These are phyloP conservation scores for Lasiurus borealis DNA, from an alignment of 2,113 vertebrate genomes.

Conservation along the genomic window DNA sequence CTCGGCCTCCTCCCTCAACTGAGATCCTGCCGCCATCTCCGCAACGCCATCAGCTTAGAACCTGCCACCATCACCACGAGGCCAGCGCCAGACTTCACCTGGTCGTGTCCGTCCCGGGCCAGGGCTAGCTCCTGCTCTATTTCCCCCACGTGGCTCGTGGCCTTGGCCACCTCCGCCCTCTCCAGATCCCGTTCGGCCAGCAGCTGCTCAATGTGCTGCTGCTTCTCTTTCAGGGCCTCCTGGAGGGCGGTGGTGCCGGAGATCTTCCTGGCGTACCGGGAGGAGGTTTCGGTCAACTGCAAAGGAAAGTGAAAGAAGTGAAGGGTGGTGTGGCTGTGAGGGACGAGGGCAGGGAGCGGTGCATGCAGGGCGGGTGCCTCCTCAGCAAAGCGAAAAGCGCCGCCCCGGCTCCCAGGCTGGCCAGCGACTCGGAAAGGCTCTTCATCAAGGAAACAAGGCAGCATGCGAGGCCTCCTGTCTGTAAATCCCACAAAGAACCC, in stretches of 20 bases:
- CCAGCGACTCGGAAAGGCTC: neutral
- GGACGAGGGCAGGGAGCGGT: neutral
- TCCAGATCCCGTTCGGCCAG: constrained; percentile 98
- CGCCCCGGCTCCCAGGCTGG: neutral
- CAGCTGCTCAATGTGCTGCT: constrained; percentile 99
- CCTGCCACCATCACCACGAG: constrained; percentile 11
- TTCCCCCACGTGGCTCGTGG: constrained; percentile 96
- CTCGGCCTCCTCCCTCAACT: neutral
- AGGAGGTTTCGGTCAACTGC: constrained; percentile 98
- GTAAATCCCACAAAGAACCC: neutral
- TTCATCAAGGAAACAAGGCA: neutral
- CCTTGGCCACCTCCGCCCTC: constrained; percentile 97
- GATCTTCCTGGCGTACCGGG: constrained; percentile 97
- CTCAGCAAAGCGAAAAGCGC: constrained; percentile 69
- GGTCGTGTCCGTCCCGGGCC: constrained; percentile 95
- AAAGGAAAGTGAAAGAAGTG: constrained; percentile 74
- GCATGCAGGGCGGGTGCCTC: neutral
- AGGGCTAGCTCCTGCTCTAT: constrained; percentile 95
- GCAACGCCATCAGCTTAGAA: constrained; percentile 1
- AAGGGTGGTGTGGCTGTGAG: constrained; percentile 26
- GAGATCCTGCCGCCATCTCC: constrained; percentile 10
- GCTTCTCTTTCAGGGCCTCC: constrained; percentile 99
- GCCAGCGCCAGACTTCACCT: constrained; percentile 88
- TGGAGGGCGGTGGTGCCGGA: constrained; percentile 98
- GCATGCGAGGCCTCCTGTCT: neutral